These are phyloP conservation scores for Pseudomyrmex concolor DNA, from an alignment of 1,140 invertebrate genomes.

Conservation along the genomic window DNA sequence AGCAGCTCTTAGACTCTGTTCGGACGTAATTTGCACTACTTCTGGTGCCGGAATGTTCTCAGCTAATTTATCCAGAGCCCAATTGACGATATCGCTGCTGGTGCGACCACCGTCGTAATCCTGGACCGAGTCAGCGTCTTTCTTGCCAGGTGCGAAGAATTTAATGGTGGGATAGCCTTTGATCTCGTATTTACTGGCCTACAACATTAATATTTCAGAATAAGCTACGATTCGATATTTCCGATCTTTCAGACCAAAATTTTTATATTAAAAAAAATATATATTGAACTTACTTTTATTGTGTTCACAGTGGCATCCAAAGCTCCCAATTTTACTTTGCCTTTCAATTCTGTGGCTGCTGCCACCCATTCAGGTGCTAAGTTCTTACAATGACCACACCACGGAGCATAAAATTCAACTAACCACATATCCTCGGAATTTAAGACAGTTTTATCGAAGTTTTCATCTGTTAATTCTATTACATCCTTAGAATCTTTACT, in stretches of 20 bases:
- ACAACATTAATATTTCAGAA: constrained; percentile 36
- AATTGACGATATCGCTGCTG: constrained; percentile 95
- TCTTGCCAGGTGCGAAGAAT: constrained; percentile 94
- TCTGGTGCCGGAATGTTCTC: constrained; percentile 96
- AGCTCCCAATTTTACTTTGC: constrained; percentile 97
- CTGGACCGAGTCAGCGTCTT: constrained; percentile 88
- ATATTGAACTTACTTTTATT: constrained; percentile 85
- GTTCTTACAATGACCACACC: constrained; percentile 98
- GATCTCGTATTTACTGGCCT: constrained; percentile 91
- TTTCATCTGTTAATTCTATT: constrained; percentile 96
- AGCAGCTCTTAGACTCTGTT: constrained; percentile 88
- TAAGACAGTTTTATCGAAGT: constrained; percentile 96
- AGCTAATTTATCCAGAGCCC: constrained; percentile 94
- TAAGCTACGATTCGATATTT: background rate
- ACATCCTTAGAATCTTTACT: constrained; percentile 89
- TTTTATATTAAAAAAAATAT: background rate
- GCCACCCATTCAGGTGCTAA: constrained; percentile 97
- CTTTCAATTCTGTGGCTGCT: constrained; percentile 97
- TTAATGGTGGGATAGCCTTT: constrained; percentile 99
- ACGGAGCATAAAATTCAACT: constrained; percentile 98
- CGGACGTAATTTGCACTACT: constrained; percentile 88
- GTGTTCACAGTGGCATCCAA: constrained; percentile 97
- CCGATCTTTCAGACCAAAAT: background rate
- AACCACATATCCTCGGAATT: constrained; percentile 97
- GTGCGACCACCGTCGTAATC: constrained; percentile 97